Base-by-base conservation (phyloP, 2,888 invertebrate species). In the Aporophyla nigra region DNA sequence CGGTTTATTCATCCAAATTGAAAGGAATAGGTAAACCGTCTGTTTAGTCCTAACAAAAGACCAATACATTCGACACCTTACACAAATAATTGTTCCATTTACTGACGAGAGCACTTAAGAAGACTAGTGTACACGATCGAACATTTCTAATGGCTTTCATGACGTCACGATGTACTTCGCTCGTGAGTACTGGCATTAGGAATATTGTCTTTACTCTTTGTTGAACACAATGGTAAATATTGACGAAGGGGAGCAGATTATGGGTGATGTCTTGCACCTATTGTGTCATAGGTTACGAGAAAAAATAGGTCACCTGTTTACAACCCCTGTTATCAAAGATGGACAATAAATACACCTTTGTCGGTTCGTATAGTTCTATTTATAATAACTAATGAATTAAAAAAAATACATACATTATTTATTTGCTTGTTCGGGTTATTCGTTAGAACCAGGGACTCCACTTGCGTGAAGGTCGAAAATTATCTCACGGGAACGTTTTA, bases 91-190 rank as follows among this genome's bases (percentile, higher is more conserved):
- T 80, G 71, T 76, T 68, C 71, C 76, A 73, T 80, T 83, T 74
- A 75, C 73, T 71, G 33, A 66, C 80, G 65, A 74, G 73, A 80
- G 76, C 84, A 84, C 84, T 83, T 69, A 74, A 68, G 71, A 74
- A 68, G 71, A 51, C 53, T 58, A 76, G 81, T 84, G 68, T 74
- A 74, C 76, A 83, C 73, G 80, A 71, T 83, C 71, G 76, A 80
- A 80, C 71, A 83, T 68, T 59, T 83, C 67, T 84, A 83, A 83
- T 83, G 84, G 84, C 53, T 76, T 82, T 76, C 63, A 54, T 84
- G 84, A 83, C 77, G 84, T 77, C 84, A 83, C 61, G n/a, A 33
- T 71, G 54, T 67, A 59, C 69, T 78, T 21, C 68, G n/a, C 56
- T 43, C 21, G 71, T 62, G 68, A 84, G 67, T 63, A 83, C 53